These are phyloP conservation scores for Psittacula cyanocephala DNA, from an alignment of 2,113 vertebrate genomes.

Conservation along the genomic window DNA sequence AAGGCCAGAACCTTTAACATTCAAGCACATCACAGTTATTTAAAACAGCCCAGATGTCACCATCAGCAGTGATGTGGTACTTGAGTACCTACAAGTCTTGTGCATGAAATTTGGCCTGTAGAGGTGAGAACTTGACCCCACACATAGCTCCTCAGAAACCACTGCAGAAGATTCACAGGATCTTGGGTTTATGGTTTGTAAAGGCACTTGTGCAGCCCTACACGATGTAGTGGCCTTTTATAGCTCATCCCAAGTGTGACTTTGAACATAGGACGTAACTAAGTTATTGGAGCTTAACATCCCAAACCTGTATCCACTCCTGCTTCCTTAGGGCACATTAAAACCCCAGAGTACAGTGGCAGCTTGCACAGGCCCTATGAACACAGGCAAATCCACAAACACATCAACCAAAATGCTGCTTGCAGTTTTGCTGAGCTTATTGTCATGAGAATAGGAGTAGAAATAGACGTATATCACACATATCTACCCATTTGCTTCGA, in stretches of 20 bases:
- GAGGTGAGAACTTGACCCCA: background rate
- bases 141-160: background rate
- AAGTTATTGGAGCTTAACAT: background rate
- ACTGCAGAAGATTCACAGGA: accelerated
- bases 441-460: accelerated
- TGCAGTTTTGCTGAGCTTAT: accelerated
- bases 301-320: background rate
- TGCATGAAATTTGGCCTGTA: accelerated
- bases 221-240: accelerated
- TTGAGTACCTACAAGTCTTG: background rate
- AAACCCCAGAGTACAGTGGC: accelerated
- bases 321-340: accelerated
- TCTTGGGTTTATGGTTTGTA: background rate
- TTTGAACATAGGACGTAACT: accelerated
- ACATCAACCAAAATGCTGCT: background rate
- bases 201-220: background rate
- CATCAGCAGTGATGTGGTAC: background rate
- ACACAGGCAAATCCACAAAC: accelerated
- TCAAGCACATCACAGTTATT: background rate
- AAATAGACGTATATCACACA: accelerated
- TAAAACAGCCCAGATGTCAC: background rate
- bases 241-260: accelerated
- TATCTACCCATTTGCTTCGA: background rate
- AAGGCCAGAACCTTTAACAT: background rate
- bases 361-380: background rate